phyloP scores from a whole-genome alignment of 2,888 invertebrate genomes.

The Ophraella communa region DNA sequence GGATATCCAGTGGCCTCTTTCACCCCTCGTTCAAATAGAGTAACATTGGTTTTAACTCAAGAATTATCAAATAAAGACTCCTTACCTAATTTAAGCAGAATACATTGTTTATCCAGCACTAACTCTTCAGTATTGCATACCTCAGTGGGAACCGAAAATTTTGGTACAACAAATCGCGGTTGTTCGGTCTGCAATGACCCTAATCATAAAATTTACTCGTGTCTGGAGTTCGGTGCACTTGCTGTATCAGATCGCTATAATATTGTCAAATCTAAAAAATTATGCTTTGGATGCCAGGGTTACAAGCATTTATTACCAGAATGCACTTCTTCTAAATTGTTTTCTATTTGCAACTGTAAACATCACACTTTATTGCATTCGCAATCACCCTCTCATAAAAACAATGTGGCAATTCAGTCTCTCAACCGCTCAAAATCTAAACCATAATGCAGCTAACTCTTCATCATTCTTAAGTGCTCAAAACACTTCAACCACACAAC shows the following conservation, averaged over 20 bases:
- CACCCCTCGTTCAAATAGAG: no score
- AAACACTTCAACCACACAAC: no score
- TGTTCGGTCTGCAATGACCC: neutral
- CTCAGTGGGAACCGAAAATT: neutral
- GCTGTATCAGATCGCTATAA: neutral
- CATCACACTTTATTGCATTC: neutral
- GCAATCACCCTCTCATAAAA: neutral
- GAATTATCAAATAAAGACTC: neutral
- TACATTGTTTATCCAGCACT: neutral
- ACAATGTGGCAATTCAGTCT: neutral
- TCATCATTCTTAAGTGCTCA: no score
- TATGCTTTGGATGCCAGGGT: neutral
- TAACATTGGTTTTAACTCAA: no score
- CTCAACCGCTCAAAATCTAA: neutral
- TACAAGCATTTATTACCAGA: neutral
- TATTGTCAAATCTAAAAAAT: neutral
- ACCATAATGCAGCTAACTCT: neutral
- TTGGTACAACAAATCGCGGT: neutral
- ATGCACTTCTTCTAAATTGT: neutral
- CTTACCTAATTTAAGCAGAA: neutral
- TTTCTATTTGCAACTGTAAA: neutral
- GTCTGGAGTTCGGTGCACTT: neutral
- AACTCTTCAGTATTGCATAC: neutral
- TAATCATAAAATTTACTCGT: neutral
- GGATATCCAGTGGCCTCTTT: no score